Base-by-base conservation (phyloP, 2,797 vertebrate species). In the Mionectes olivaceus region DNA sequence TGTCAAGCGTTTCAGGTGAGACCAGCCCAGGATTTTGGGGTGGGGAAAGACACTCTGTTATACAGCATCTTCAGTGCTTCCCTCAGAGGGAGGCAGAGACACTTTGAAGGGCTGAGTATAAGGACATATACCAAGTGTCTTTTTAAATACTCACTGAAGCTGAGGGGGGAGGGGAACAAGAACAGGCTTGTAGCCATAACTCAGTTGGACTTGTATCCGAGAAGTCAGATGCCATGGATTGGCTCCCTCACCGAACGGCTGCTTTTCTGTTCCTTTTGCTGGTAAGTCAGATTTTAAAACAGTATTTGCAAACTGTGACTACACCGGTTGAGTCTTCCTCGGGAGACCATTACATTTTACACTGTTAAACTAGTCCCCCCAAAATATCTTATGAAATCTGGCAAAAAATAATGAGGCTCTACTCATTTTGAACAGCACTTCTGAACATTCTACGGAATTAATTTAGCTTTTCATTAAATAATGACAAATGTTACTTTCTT, bases 41-140 rank as follows among this genome's bases (percentile, higher is more conserved):
- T 98, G 98, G 97, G 95, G 98, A 98, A 98, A 98, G 86, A 95
- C 94, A 97, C 97, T 97, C 92, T 95, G 96, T 98, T 97, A 97
- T 95, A 97, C 97, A 97, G 92, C 96, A 98, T 97, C 98, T 97
- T 97, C 95, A 94, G 93, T 96, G 94, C 96, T 97, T 95, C 90
- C 90, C 84, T 93, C 90, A 95, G 97, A 97, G 92, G 96, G 96
- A 96, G 95, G 77, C 96, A 97, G 95, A 98, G 94, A 83, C 93
- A 96, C 83, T 95, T 91, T 63, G 92, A 94, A 97, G 97, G 92
- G 90, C 96, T 91, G 95, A 93, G 95, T 95, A 90, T 96, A 94
- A 97, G 97, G 95, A 95, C 96, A 94, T 92, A 94, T 77, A 95
- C 87, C 3, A 30, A 90, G 88, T 79, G 91, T 80, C 94, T 93